Conservation (phyloP, 2,888 invertebrate genomes). For the Harpalus rufipes region DNA sequence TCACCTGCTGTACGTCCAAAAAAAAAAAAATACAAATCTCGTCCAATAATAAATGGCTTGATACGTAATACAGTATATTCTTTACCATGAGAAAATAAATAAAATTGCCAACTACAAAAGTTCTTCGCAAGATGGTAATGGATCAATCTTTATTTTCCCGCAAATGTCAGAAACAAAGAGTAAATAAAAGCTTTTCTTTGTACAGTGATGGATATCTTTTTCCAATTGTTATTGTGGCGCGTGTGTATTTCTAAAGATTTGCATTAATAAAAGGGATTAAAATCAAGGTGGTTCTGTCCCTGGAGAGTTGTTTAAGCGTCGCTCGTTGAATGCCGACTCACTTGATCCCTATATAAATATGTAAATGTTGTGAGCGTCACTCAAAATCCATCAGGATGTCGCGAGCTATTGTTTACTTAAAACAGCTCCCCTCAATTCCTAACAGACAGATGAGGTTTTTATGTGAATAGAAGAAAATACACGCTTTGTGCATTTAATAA, state of each 20-base stretch:
- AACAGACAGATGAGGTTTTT: background rate
- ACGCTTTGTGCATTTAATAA: constrained; percentile 10
- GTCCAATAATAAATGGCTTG: no score
- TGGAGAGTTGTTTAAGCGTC: background rate
- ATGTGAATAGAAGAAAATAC: background rate
- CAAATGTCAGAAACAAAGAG: background rate
- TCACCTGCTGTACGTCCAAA: no score
- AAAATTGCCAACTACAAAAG: background rate
- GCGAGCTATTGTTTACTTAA: background rate
- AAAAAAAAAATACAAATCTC: no score
- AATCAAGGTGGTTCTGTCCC: constrained; percentile 5
- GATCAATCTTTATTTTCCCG: background rate
- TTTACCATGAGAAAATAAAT: background rate
- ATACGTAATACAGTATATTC: background rate
- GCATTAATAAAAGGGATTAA: constrained; percentile 20
- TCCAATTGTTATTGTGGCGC: background rate
- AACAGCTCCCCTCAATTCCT: background rate
- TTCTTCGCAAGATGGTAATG: background rate
- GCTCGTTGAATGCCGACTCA: background rate
- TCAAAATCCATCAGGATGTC: constrained; percentile 26
- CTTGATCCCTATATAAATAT: constrained; percentile 36
- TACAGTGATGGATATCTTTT: constrained; percentile 6
- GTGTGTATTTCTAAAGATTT: constrained; percentile 19
- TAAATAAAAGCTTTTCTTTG: constrained; percentile 6
- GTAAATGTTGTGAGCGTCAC: background rate